Evolutionary conservation across 2,888 invertebrate species (phyloP), one percentile per base, ranked within the genome.

Genomic region (Cabera pusaria): DNA sequence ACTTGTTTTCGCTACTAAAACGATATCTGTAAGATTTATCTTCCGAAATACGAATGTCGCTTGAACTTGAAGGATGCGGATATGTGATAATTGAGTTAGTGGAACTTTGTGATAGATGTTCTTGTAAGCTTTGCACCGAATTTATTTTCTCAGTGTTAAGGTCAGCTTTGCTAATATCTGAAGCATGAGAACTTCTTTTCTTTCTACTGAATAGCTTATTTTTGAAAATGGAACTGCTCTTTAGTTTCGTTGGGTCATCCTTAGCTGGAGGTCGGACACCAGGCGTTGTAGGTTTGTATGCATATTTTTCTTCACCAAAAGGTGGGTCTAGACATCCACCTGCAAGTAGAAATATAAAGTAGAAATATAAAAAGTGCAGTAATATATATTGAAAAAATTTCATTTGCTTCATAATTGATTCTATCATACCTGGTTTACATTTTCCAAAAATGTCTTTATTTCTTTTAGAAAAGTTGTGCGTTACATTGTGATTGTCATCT

Each of bases 271-370:
- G 2, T 14, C 3, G 4, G 4, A 3, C 14, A 14, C 14, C 4
- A 14, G 4, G 25, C 14, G 33, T 28, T 20, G 45, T 37, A 7
- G 69, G 73, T 28, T 56, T 49, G 46, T 85, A 84, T 5, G 65
- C 38, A 53, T 79, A 76, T 52, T 56, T 78, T 1, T 87, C 86
- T 68, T 86, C 84, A 37, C 56, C 60, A 52, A 75, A 84, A 5
- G 82, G 78, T 27, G 87, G 86, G 59, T 88, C 86, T 29, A 87
- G 60, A 41, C 86, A 86, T 6, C 86, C 87, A 25, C 86, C 87
- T 87, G 40, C 41, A 48, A 14, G 4, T 23, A 9, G 28, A 12
- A 14, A 25, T 6, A 1, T 21, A 24, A 3, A 14, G 4, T 14
- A 14, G 3, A 14, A 14, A 14, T 14, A 14, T 14, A 14, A 14